Evolutionary conservation across 2,797 vertebrate species (phyloP).

Genomic region (Lycodopsis pacificus): DNA sequence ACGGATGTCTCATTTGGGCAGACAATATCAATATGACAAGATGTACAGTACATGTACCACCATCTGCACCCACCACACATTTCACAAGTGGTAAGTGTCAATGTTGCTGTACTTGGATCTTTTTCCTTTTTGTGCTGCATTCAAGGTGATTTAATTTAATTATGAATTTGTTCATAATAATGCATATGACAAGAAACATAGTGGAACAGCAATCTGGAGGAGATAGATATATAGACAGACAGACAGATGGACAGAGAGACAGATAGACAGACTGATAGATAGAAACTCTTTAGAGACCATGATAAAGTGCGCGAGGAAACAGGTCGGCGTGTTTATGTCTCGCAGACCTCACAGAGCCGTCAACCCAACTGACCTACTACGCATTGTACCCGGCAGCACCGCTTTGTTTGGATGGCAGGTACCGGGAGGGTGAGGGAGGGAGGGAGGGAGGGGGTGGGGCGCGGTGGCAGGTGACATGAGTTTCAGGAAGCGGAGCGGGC

Average conservation of each 20-base stretch:
- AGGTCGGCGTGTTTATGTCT: background rate
- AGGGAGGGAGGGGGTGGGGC: no score
- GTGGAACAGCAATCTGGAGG: background rate
- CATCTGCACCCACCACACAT: background rate
- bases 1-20: background rate
- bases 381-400: background rate
- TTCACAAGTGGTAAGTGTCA: background rate
- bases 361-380: slow-evolving; percentile 16
- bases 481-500: background rate
- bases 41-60: no score
- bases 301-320: background rate
- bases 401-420: slow-evolving; percentile 26
- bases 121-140: no score
- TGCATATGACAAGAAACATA: background rate
- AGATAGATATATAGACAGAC: no score
- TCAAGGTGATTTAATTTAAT: no score
- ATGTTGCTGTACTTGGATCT: background rate
- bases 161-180: background rate
- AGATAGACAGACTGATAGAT: background rate
- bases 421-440: background rate
- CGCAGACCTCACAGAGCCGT: background rate
- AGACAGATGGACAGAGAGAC: background rate
- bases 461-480: no score
- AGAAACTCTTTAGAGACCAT: background rate
- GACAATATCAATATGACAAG: background rate